These are phyloP conservation scores for Andrena trimmerana DNA, from an alignment of 2,888 invertebrate species.

Conservation along the genomic window DNA sequence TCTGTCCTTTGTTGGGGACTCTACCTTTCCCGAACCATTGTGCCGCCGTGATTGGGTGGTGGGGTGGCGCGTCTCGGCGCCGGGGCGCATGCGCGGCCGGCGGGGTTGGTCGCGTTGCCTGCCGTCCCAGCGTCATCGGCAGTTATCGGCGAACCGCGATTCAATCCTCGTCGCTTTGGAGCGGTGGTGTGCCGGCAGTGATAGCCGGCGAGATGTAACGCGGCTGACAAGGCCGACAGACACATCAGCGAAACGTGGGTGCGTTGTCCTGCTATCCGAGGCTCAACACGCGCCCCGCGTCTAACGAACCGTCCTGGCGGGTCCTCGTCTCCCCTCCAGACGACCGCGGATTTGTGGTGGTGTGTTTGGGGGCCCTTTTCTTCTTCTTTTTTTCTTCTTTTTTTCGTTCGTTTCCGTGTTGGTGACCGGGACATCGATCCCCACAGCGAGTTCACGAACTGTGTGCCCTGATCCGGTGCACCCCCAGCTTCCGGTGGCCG, in stretches of 20 bases:
- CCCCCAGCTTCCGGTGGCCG: background rate
- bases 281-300: background rate
- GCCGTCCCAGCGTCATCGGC: slow-evolving; percentile 72
- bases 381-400: background rate
- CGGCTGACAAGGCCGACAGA: slow-evolving; percentile 5
- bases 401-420: background rate
- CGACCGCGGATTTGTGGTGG: slow-evolving; percentile 30
- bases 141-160: slow-evolving; percentile 80
- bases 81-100: slow-evolving; percentile 68
- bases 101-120: slow-evolving; percentile 73
- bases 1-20: slow-evolving; percentile 64
- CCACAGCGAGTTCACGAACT: background rate
- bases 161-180: slow-evolving; percentile 54
- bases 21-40: slow-evolving; percentile 66
- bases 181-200: slow-evolving; percentile 21
- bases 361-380: slow-evolving; percentile 29
- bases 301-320: background rate
- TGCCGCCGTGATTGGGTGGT: slow-evolving; percentile 54
- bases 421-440: slow-evolving; percentile 30
- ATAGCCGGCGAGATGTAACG: slow-evolving; percentile 59
- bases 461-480: background rate
- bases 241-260: slow-evolving; percentile 15
- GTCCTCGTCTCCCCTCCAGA: background rate
- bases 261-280: background rate
- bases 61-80: slow-evolving; percentile 43